Base-by-base conservation (phyloP, 2,888 invertebrate genomes). In the Plagodis pulveraria region DNA sequence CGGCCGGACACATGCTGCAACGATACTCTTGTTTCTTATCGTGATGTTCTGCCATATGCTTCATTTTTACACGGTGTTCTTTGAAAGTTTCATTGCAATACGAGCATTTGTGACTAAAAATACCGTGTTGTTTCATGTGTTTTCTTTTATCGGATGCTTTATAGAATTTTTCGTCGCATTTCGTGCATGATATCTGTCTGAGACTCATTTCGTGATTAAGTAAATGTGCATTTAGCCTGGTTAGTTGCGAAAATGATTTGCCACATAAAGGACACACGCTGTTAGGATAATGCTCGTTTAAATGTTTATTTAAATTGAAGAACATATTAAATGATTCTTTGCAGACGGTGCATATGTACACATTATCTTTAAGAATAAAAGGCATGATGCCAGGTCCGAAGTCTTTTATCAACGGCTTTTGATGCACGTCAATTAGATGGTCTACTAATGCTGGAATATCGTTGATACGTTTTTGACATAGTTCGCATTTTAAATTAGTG, bases 1-100 rank as follows among this genome's bases (percentile, higher is more conserved):
- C 82, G 0, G 85, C 75, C 0, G 83, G 45, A 54, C 91, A 91
- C n/a, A 86, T 67, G 33, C 79, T 80, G 58, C 91, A 91, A 0
- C 83, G 81, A 49, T 88, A 91, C 32, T 87, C 84, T 0, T 87
- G 71, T 41, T 81, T 83, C 48, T 76, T 50, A 50, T 46, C 22
- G 40, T 59, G 59, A 22, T 64, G n/a, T 38, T 55, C 35, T 22
- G 22, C 22, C 22, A 22, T 22, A 22, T 22, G 78, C 10, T 67
- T 76, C 6, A 71, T 62, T 59, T 84, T 72, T 33, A 78, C 75
- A 0, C 69, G 65, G 51, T 84, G 85, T 0, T 71, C 62, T 65
- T 78, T 79, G 41, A 86, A 86, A 0, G 71, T 74, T 22, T 22
- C 22, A 22, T 22, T 22, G 22, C 22, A 22, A 22, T 22, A 22